Conservation (phyloP, 2,113 vertebrate species). For the Redunca redunca region DNA sequence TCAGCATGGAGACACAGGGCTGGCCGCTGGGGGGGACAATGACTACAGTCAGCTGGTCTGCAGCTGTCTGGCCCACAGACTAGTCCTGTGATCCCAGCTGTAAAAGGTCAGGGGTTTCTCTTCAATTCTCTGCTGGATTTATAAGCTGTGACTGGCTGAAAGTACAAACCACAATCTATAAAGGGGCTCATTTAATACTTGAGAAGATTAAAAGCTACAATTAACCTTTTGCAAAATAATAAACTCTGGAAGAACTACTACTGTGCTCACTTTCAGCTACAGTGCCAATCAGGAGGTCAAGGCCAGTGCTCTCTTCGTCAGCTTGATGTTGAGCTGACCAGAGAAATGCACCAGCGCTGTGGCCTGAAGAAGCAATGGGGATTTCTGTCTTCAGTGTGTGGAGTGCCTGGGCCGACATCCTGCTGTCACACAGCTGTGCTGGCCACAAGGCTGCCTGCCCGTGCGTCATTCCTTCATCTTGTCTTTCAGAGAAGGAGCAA, state of each 20-base stretch:
- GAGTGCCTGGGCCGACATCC: neutral
- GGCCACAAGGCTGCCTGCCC: neutral
- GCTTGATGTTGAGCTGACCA: neutral
- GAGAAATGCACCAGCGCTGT: neutral
- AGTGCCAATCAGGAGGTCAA: conserved; percentile 21
- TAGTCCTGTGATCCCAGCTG: conserved; percentile 59
- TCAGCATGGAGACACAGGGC: conserved; percentile 37
- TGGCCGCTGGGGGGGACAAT: conserved; percentile 64
- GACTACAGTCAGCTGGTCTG: conserved; percentile 61
- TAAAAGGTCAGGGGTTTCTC: conserved; percentile 73
- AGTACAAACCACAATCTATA: conserved; percentile 25
- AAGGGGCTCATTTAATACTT: neutral
- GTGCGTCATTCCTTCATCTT: neutral
- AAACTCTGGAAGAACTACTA: conserved; percentile 9
- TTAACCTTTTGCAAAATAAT: conserved; percentile 64
- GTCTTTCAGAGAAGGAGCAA: neutral
- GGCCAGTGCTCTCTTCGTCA: neutral
- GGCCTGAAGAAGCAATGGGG: neutral
- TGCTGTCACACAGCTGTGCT: neutral
- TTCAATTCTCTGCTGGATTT: conserved; percentile 44
- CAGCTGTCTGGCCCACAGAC: conserved; percentile 69
- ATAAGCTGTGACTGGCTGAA: neutral
- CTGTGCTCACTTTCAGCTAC: neutral
- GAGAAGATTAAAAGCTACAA: conserved; percentile 61
- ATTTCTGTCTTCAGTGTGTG: neutral